Percentiles rank a stretch among this genome's conserved stretches.
Conservation (phyloP, 2,113 vertebrate species). For the Sceloporus tristichus region DNA sequence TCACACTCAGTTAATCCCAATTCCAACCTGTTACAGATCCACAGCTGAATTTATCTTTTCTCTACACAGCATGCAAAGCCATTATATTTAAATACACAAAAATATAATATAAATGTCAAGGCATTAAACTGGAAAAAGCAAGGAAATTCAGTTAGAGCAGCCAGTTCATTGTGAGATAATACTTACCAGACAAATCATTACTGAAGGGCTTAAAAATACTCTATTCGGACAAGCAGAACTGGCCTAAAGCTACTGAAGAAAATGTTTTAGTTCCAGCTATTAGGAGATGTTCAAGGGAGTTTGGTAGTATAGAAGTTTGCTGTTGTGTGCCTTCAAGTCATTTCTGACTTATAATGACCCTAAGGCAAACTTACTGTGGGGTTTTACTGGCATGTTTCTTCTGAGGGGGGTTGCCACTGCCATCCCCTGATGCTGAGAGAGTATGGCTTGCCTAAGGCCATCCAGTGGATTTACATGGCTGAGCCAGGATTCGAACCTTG, state of each 20-base stretch:
- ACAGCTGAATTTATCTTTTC: slow-evolving; percentile 32
- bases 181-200: slow-evolving; percentile 48
- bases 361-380: too few relatives aligned
- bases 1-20: slow-evolving; percentile 20
- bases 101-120: neutral
- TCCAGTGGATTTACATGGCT: too few relatives aligned
- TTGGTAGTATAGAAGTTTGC: neutral
- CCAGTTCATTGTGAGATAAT: slow-evolving; percentile 31
- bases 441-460: too few relatives aligned
- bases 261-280: slow-evolving; percentile 25
- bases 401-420: too few relatives aligned
- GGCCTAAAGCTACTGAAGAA: slow-evolving; percentile 31
- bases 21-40: slow-evolving; percentile 39
- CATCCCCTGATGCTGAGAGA: too few relatives aligned
- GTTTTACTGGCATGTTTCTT: too few relatives aligned
- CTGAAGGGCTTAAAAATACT: slow-evolving; percentile 1
- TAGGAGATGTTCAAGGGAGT: slow-evolving; percentile 14
- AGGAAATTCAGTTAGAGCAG: slow-evolving; percentile 43
- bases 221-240: neutral
- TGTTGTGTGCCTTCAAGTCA: too few relatives aligned
- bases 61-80: neutral
- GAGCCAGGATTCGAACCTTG: too few relatives aligned
- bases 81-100: slow-evolving; percentile 28
- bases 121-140: slow-evolving; percentile 40
- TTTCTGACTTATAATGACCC: too few relatives aligned